Conservation (phyloP, 2,113 vertebrate species). For the Ploceus nigricollis region DNA sequence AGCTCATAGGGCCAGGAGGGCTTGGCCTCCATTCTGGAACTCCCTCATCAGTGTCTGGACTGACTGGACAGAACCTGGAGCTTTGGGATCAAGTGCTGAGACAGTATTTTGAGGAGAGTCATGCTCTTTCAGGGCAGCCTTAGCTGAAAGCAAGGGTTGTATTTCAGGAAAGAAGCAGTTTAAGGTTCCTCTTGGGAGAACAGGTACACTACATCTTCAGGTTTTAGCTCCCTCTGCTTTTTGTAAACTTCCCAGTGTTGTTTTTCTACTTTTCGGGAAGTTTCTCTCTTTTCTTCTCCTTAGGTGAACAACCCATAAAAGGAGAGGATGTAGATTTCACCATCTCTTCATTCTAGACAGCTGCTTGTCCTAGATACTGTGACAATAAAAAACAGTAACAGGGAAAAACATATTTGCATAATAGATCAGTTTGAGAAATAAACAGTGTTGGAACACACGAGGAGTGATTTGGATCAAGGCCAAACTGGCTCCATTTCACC, state of each 20-base stretch:
- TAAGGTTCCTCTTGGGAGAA: not conserved
- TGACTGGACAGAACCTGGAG: not conserved
- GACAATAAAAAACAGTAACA: not conserved
- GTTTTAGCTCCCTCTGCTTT: not conserved
- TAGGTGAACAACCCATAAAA: fast-evolving
- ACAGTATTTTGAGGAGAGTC: too few species aligned
- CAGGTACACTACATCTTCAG: not conserved
- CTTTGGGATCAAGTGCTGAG: not conserved
- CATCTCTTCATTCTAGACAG: not conserved
- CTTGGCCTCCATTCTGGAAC: not conserved
- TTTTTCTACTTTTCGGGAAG: not conserved
- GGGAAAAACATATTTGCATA: not conserved
- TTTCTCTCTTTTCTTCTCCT: not conserved
- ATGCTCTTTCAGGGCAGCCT: not conserved
- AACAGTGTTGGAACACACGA: not conserved
- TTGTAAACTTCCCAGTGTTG: not conserved
- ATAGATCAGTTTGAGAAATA: not conserved
- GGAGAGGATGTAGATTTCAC: not conserved
- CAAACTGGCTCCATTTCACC: not conserved
- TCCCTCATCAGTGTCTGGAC: not conserved
- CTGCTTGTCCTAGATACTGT: too few species aligned
- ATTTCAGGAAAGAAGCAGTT: not conserved
- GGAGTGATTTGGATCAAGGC: not conserved
- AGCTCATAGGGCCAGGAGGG: fast-evolving
- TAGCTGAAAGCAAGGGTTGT: not conserved